Base-by-base conservation (phyloP, 92 coral and sea anemone species). In the Meandrina meandrites region DNA sequence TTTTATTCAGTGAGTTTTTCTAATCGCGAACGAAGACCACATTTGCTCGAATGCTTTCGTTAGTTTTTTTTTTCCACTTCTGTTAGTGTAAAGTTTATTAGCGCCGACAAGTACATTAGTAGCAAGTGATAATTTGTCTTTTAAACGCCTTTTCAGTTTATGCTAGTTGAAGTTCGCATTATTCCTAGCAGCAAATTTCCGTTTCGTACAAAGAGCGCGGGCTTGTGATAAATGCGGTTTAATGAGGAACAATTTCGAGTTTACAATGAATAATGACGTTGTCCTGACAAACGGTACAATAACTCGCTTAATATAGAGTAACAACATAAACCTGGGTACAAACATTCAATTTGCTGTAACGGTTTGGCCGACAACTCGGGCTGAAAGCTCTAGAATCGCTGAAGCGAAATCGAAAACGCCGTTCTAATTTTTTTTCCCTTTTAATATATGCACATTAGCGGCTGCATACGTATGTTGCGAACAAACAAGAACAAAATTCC, bases 181-280 rank as follows among this genome's bases (percentile, higher is more conserved):
- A 76, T 79, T 71, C 72, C 85, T 88, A 75, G 94, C 89, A 86
- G 88, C 92, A 94, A 94, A 93, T 94, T 93, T 94, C 98, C 98
- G 98, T 91, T 94, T 81, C 85, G 51, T 71, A 90, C 91, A 92
- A 85, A 83, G 88, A 87, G 71, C 90, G 90, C 95, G 92, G 93
- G 94, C 62, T 87, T 90, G 92, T 87, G 90, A 93, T 94, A 93
- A 94, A 91, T 89, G 89, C 91, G 69, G 89, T 89, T 93, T 94
- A 94, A 94, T 91, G 94, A 93, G 91, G 74, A 86, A 80, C 94
- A 94, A 94, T 94, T 91, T 94, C 86, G 81, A 73, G 90, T 79
- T 86, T 90, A 83, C 91, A 90, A 81, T 81, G 87, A 78, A 81
- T 91, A 89, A 93, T 88, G 90, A 93, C 91, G 74, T 76, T 90